Percentiles rank a stretch among this genome's conserved stretches.
Evolutionary conservation across 2,113 vertebrate genomes (phyloP).

Genomic region (Megalops atlanticus): DNA sequence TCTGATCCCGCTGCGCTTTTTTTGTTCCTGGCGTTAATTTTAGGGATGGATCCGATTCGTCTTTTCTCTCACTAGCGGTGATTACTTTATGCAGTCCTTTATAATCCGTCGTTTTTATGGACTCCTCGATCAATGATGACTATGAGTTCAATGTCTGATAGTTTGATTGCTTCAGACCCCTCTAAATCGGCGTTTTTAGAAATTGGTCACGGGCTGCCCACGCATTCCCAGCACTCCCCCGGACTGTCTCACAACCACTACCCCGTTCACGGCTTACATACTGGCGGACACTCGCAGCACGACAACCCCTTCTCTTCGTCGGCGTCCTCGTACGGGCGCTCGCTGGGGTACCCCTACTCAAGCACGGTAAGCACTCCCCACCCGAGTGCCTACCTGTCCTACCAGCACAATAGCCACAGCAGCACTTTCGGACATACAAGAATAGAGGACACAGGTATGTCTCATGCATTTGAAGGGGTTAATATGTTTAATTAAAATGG

Average conservation of each 20-base stretch:
- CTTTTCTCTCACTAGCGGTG: conserved; percentile 37
- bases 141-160: conserved; percentile 84
- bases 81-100: conserved; percentile 59
- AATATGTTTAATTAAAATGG: background rate
- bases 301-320: conserved; percentile 67
- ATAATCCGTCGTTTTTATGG: conserved; percentile 67
- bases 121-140: conserved; percentile 74
- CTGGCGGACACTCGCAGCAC: conserved; percentile 72
- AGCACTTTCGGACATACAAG: conserved; percentile 66
- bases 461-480: background rate
- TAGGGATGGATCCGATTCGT: conserved; percentile 57
- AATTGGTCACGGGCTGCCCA: conserved; percentile 73
- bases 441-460: conserved; percentile 75
- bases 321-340: conserved; percentile 71
- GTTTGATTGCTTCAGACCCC: conserved; percentile 74
- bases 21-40: conserved; percentile 3
- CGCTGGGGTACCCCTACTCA: conserved; percentile 77
- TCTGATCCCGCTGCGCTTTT: conserved; percentile 14
- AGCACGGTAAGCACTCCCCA: conserved; percentile 62
- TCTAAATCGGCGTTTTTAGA: conserved; percentile 85
- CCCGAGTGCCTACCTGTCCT: conserved; percentile 75
- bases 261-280: conserved; percentile 72
- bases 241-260: conserved; percentile 72
- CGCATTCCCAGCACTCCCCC: conserved; percentile 73
- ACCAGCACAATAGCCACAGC: conserved; percentile 72